phyloP scores from a whole-genome alignment of 1,140 invertebrate species.

The Kradibia gibbosae region DNA sequence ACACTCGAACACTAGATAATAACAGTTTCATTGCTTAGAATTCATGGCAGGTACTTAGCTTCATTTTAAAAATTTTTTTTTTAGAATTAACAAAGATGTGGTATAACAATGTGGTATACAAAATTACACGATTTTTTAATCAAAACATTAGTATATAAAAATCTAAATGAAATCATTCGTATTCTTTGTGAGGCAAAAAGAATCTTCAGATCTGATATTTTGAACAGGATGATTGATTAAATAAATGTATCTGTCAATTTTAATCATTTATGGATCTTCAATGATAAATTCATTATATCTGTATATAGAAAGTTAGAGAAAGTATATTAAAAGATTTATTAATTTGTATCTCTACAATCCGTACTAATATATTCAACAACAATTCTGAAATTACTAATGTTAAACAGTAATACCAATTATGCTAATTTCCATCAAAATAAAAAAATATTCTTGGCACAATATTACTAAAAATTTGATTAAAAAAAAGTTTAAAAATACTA shows the following conservation, averaged over 20 bases:
- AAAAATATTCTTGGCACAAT: slow-evolving; percentile 19
- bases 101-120: too few relatives aligned
- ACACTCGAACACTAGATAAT: slow-evolving; percentile 24
- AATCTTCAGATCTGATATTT: background rate
- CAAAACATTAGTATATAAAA: too few relatives aligned
- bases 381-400: background rate
- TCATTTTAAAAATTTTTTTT: background rate
- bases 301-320: background rate
- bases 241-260: too few relatives aligned
- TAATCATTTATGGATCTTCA: too few relatives aligned
- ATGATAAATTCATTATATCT: background rate
- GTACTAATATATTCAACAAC: too few relatives aligned
- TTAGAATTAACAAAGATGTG: background rate
- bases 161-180: background rate
- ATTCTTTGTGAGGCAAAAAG: background rate
- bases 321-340: background rate
- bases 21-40: background rate
- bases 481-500: background rate
- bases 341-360: background rate
- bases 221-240: background rate
- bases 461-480: background rate
- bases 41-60: background rate
- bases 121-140: too few relatives aligned
- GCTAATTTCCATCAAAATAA: background rate
- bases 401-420: background rate